Evolutionary conservation across 2,797 vertebrate genomes (phyloP).

Genomic region (Periophthalmus magnuspinnatus): DNA sequence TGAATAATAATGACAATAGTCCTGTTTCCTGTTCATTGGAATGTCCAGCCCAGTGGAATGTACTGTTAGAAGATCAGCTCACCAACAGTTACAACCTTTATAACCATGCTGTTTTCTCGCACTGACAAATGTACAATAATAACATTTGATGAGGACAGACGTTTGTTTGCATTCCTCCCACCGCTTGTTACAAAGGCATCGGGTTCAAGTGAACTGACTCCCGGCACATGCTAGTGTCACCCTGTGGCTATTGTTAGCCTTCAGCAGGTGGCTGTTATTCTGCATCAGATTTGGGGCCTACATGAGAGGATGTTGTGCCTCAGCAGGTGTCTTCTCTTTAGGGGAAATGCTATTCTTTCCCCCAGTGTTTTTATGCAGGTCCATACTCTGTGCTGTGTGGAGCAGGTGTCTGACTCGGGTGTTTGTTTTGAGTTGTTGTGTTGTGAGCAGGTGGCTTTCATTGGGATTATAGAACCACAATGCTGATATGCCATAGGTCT

Average conservation of each 20-base stretch:
- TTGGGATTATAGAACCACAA: constrained; percentile 21
- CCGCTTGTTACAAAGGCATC: constrained; percentile 27
- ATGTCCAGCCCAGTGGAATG: too few relatives aligned
- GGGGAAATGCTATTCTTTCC: constrained; percentile 59
- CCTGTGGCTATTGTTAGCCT: constrained; percentile 57
- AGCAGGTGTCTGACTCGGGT: constrained; percentile 60
- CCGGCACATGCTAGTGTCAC: constrained; percentile 21
- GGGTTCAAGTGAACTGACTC: constrained; percentile 37
- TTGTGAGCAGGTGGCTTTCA: constrained; percentile 49
- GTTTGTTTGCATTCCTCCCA: constrained; percentile 14
- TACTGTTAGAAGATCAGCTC: too few relatives aligned
- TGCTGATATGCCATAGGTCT: too few relatives aligned
- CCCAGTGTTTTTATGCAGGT: constrained; percentile 62
- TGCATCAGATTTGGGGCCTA: constrained; percentile 44
- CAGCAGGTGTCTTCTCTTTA: constrained; percentile 67
- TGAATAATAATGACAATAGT: too few relatives aligned
- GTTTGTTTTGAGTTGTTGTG: constrained; percentile 43
- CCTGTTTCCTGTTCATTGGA: too few relatives aligned
- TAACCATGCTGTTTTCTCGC: background rate
- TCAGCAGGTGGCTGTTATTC: constrained; percentile 70
- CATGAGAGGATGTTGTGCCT: constrained; percentile 65
- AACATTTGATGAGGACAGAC: constrained; percentile 24
- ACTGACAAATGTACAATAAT: constrained; percentile 25
- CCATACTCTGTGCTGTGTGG: constrained; percentile 42
- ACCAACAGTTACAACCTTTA: background rate